phyloP scores from a whole-genome alignment of 2,797 vertebrate genomes.

The Eurystomus glaucurus region DNA sequence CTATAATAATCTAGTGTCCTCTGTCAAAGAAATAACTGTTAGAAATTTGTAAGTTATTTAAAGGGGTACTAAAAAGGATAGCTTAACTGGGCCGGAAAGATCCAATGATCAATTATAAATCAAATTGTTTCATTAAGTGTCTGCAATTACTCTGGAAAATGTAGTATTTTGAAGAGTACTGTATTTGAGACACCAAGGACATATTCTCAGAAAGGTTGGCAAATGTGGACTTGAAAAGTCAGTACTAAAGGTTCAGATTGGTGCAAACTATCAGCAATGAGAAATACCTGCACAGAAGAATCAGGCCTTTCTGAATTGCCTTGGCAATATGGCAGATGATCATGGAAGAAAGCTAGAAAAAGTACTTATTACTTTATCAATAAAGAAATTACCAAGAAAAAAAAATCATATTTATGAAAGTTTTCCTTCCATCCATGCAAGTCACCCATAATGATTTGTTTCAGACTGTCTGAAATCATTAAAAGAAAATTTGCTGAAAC shows the following conservation, averaged over 20 bases:
- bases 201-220: background rate
- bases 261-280: background rate
- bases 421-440: background rate
- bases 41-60: background rate
- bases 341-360: background rate
- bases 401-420: background rate
- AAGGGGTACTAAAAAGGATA: background rate
- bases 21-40: background rate
- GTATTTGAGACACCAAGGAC: background rate
- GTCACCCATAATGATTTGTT: background rate
- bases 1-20: background rate
- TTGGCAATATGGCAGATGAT: fast-evolving
- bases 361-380: background rate
- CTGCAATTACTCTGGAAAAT: background rate
- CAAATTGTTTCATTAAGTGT: background rate
- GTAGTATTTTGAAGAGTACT: background rate
- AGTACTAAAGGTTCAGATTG: background rate
- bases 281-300: background rate
- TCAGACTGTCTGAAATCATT: background rate
- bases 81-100: background rate
- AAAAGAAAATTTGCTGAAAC: background rate
- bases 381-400: background rate
- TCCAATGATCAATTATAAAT: background rate
- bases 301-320: background rate
- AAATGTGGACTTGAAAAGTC: background rate